A percentile compares a stretch with the other conserved stretches of the same genome.
phyloP scores from a whole-genome alignment of 2,113 vertebrate species.

The Serilophus lunatus region DNA sequence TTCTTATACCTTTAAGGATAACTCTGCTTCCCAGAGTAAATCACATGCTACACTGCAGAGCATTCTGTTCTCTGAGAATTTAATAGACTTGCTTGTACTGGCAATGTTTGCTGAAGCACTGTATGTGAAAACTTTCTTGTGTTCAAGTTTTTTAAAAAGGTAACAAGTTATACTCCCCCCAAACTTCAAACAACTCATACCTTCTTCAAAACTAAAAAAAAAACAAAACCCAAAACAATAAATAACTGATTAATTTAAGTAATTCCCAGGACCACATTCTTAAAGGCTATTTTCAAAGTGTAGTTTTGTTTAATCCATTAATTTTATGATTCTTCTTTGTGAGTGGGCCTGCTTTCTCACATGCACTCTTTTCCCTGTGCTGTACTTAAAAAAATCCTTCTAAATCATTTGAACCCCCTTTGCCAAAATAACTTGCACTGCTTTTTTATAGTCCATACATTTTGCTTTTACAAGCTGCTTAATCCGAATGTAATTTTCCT shows the following conservation, averaged over 20 bases:
- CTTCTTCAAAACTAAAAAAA: background rate
- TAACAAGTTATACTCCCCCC: background rate
- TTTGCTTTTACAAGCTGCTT: background rate
- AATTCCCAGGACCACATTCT: background rate
- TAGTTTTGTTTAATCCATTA: background rate
- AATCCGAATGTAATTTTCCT: background rate
- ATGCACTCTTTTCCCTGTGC: background rate
- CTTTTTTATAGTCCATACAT: background rate
- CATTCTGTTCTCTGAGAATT: background rate
- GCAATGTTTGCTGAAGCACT: background rate
- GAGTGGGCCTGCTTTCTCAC: background rate
- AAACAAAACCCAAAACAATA: background rate
- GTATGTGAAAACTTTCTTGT: background rate
- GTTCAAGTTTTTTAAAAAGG: background rate
- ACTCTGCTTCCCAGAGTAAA: background rate
- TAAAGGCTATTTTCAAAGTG: background rate
- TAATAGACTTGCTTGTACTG: background rate
- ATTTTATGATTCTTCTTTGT: background rate
- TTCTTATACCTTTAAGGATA: background rate
- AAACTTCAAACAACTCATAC: background rate
- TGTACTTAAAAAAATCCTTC: constrained; percentile 7
- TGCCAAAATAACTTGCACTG: background rate
- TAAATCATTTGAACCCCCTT: background rate
- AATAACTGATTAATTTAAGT: background rate
- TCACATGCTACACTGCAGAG: accelerated